phyloP scores from a whole-genome alignment of 1,140 invertebrate genomes.

The Berghia stephanieae region DNA sequence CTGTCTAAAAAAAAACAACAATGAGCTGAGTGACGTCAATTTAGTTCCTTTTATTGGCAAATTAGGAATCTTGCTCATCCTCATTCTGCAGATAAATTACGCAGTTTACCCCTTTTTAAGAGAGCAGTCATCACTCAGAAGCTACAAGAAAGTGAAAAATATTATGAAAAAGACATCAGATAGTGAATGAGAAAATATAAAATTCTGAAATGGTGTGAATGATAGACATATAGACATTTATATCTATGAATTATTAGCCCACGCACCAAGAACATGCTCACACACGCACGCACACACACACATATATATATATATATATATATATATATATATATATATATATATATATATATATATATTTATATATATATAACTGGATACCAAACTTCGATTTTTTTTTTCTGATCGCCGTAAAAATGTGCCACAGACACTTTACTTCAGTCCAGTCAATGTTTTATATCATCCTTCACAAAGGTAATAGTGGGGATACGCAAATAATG shows the following conservation, averaged over 20 bases:
- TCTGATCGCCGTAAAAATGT: neutral
- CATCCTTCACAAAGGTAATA: neutral
- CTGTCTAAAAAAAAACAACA: too few relatives aligned
- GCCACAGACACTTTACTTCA: slow-evolving; percentile 11
- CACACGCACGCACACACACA: neutral
- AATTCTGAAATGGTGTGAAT: too few relatives aligned
- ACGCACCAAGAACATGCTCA: neutral
- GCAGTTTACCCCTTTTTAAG: too few relatives aligned
- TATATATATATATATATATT: neutral
- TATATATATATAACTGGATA: too few relatives aligned
- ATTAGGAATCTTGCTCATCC: too few relatives aligned
- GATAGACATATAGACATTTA: too few relatives aligned
- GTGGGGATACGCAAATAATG: neutral
- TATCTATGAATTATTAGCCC: neutral
- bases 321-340: slow-evolving; percentile 5
- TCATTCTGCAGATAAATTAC: too few relatives aligned
- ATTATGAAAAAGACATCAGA: neutral
- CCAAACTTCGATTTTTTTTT: too few relatives aligned
- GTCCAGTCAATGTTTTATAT: neutral
- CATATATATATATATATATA: neutral
- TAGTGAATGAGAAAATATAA: neutral
- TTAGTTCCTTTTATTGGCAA: too few relatives aligned
- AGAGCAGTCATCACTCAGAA: too few relatives aligned
- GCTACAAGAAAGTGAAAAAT: neutral
- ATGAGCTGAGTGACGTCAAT: too few relatives aligned